phyloP scores from a whole-genome alignment of 2,797 vertebrate species.

The Vespertilio murinus region DNA sequence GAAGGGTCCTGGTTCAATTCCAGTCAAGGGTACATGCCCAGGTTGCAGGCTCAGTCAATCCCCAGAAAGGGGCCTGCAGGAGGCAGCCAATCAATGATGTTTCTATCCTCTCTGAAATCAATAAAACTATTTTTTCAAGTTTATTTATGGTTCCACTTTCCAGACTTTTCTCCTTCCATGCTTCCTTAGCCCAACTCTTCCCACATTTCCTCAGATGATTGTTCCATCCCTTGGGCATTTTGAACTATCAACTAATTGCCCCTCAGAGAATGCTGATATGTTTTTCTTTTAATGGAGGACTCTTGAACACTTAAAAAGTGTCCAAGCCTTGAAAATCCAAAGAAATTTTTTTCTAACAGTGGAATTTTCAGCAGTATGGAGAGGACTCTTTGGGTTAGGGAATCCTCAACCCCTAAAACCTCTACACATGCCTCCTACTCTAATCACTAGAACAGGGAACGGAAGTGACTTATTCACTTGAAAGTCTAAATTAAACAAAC shows the following conservation, averaged over 20 bases:
- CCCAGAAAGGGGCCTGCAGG: too few relatives aligned
- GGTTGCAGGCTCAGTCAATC: too few relatives aligned
- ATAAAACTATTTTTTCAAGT: background rate
- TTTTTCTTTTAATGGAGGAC: background rate
- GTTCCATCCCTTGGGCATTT: background rate
- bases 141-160: background rate
- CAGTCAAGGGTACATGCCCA: too few relatives aligned
- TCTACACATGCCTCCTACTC: background rate
- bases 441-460: background rate
- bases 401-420: background rate
- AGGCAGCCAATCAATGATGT: too few relatives aligned
- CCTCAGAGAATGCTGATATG: background rate
- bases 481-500: background rate
- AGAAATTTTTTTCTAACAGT: background rate
- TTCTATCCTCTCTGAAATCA: too few relatives aligned
- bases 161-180: background rate
- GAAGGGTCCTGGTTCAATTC: too few relatives aligned
- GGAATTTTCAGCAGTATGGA: background rate
- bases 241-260: background rate
- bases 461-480: background rate
- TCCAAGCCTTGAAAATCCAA: background rate
- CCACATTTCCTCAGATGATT: background rate
- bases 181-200: background rate
- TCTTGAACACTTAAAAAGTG: background rate
- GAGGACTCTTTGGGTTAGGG: background rate